Base-by-base conservation (phyloP, 1,140 invertebrate species). In the Brachionus manjavacas region DNA sequence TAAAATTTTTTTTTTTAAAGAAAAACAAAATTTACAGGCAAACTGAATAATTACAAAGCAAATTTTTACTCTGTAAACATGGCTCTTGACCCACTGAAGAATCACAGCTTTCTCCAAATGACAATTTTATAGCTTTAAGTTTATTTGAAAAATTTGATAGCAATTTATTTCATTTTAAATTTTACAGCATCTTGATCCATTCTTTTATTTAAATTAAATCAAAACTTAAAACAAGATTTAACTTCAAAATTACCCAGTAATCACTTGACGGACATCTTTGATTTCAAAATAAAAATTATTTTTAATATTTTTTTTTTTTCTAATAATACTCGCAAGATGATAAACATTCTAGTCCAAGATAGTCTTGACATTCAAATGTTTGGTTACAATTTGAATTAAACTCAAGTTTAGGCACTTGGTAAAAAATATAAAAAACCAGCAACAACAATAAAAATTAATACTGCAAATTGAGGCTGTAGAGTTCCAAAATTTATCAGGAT, bases 231-330 rank as follows among this genome's bases (percentile, higher is more conserved):
- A n/a, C n/a, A n/a, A n/a, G n/a, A n/a, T n/a, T n/a, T n/a, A n/a
- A n/a, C n/a, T n/a, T n/a, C n/a, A n/a, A n/a, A 31, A 23, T 64
- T 68, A 68, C 66, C 66, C 66, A 68, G n/a, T 68, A 68, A 31
- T 31, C 23, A 9, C 31, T 31, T 6, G 23, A 9, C 35, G 23
- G 25, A 35, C 66, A 68, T n/a, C 66, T 68, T 68, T 68, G 8
- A 0, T 12, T 31, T 3, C 0, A 31, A 64, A 28, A 68, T 31
- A 31, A 68, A 31, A 28, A 28, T 28, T 28, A 28, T 2, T 2
- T 28, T 28, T 28, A 28, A 1, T 2, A 28, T 0, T 14, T n/a
- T 31, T 0, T 12, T 2, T 12, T 23, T 11, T n/a, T n/a, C n/a
- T n/a, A 68, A 31, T 31, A 12, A 31, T 68, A 68, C 66, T 31